Percentiles rank a stretch among this genome's conserved stretches.
These are phyloP conservation scores for Eclectus roratus DNA, from an alignment of 2,113 vertebrate species.

Conservation along the genomic window DNA sequence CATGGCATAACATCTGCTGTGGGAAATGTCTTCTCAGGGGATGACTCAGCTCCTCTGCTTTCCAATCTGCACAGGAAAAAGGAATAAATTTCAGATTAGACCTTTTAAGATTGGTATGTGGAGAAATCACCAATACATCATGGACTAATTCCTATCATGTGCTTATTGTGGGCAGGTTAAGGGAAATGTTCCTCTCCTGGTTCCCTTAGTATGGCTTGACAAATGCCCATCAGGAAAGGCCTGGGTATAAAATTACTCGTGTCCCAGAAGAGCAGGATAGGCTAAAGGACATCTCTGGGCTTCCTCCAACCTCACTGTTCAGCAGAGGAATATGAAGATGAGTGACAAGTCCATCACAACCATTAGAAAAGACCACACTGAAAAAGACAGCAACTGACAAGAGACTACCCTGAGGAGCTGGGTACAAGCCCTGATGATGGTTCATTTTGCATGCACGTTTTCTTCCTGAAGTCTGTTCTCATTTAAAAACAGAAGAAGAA, in stretches of 20 bases:
- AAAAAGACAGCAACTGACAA: background rate
- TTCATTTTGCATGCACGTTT: background rate
- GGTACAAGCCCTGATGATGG: background rate
- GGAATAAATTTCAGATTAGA: background rate
- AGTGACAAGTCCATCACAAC: background rate
- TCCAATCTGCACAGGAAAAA: background rate
- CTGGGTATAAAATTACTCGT: background rate
- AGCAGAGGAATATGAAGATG: background rate
- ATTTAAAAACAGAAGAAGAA: background rate
- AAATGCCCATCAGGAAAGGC: background rate
- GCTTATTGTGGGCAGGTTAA: background rate
- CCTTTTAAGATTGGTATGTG: background rate
- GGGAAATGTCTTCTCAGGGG: background rate
- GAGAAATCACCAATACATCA: background rate
- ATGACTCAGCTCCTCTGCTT: background rate
- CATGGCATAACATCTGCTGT: background rate
- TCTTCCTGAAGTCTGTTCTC: background rate
- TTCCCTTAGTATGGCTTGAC: background rate
- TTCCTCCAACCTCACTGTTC: background rate
- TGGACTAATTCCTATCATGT: fast-evolving
- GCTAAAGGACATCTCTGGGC: background rate
- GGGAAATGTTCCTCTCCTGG: background rate
- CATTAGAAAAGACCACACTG: background rate
- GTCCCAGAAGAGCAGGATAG: background rate
- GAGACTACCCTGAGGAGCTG: background rate